Percentiles rank a stretch among this genome's conserved stretches.
These are phyloP conservation scores for Gadus macrocephalus DNA, from an alignment of 2,113 vertebrate species.

Conservation along the genomic window DNA sequence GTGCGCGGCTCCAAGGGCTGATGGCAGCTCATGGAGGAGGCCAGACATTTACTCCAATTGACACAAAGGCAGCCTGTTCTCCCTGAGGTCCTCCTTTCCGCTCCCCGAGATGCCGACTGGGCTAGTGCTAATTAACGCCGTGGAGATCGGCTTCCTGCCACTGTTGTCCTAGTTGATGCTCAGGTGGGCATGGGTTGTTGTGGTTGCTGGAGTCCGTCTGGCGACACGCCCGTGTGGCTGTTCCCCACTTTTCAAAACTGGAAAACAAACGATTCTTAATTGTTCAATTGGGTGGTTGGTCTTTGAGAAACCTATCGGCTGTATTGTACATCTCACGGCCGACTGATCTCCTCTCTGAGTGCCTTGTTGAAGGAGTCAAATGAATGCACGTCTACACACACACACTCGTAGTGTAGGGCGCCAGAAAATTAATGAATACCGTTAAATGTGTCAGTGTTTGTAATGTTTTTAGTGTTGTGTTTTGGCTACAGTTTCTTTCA, in stretches of 20 bases:
- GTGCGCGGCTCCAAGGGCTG: slow-evolving; percentile 60
- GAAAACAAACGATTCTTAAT: background rate
- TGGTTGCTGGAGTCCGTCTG: slow-evolving; percentile 16
- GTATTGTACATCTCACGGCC: background rate
- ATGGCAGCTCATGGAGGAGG: slow-evolving; percentile 64
- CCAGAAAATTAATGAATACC: slow-evolving; percentile 15
- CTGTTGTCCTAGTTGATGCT: slow-evolving; percentile 55
- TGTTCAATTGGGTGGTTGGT: background rate
- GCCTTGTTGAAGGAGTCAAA: slow-evolving; percentile 15
- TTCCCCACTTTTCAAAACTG: no score
- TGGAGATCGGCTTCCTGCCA: slow-evolving; percentile 64
- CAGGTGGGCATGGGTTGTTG: slow-evolving; percentile 44
- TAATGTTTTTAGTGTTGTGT: slow-evolving; percentile 17
- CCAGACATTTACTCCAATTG: slow-evolving; percentile 65
- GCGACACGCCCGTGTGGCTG: slow-evolving; percentile 20
- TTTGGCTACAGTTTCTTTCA: slow-evolving; percentile 18
- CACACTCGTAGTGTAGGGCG: background rate
- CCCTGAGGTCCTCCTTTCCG: slow-evolving; percentile 62
- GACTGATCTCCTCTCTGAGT: background rate
- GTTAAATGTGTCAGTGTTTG: background rate
- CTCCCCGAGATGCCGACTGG: slow-evolving; percentile 60
- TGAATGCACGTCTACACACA: slow-evolving; percentile 2
- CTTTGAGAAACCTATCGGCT: slow-evolving; percentile 2
- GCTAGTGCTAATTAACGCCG: slow-evolving; percentile 68
- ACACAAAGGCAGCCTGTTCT: slow-evolving; percentile 61